These are phyloP conservation scores for Phaetusa simplex DNA, from an alignment of 2,113 vertebrate genomes.

Conservation along the genomic window DNA sequence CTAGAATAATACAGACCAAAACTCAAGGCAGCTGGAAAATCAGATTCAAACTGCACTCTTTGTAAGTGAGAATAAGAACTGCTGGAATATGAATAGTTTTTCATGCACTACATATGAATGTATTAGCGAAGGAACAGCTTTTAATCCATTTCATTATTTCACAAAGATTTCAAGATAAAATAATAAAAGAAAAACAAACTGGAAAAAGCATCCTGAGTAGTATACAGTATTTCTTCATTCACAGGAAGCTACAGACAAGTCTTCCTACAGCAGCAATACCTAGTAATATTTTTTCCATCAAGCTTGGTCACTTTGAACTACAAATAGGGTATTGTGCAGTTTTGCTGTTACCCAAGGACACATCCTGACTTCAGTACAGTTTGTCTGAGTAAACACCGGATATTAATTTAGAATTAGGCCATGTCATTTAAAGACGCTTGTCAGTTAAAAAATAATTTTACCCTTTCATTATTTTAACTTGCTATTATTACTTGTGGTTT, in stretches of 20 bases:
- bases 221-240: not conserved
- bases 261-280: not conserved
- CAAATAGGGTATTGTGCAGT: not conserved
- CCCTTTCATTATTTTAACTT: not conserved
- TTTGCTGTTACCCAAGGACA: not conserved
- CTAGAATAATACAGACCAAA: not conserved
- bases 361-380: not conserved
- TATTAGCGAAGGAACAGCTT: not conserved
- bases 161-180: not conserved
- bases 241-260: not conserved
- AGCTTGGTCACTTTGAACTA: not conserved
- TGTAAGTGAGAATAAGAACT: not conserved
- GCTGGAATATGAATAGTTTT: not conserved
- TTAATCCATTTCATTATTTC: not conserved
- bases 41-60: not conserved
- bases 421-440: not conserved
- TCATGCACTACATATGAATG: not conserved
- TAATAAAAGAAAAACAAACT: not conserved
- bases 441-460: not conserved
- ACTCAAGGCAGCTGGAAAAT: not conserved
- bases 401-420: not conserved
- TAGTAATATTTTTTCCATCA: not conserved
- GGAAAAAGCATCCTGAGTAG: not conserved
- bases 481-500: not conserved
- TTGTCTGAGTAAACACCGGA: not conserved